Conservation (phyloP, 92 coral and sea anemone genomes). For the Siderastrea radians region DNA sequence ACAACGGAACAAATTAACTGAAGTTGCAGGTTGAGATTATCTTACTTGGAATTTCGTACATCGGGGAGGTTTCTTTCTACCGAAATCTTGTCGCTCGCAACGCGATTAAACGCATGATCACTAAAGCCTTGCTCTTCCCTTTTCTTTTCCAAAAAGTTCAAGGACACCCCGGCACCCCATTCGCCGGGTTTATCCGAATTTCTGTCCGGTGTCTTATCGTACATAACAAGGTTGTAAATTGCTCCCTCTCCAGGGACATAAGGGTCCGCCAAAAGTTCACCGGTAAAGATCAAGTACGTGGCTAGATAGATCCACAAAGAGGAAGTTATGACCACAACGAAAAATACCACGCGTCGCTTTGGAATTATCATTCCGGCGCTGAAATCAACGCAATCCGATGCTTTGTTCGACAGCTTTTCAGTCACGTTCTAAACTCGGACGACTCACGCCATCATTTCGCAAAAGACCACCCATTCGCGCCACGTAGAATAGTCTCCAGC, state of each 20-base stretch:
- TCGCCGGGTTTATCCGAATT: conserved; percentile 97
- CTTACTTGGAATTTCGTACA: conserved; percentile 93
- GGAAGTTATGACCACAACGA: conserved; percentile 83
- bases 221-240: conserved; percentile 34
- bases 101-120: conserved; percentile 90
- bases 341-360: conserved; percentile 87
- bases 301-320: conserved; percentile 92
- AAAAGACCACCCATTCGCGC: background rate
- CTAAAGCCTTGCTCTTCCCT: conserved; percentile 93
- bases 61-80: conserved; percentile 88
- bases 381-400: background rate
- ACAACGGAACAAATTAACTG: background rate
- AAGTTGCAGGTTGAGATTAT: background rate
- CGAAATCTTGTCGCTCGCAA: conserved; percentile 95
- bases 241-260: conserved; percentile 13
- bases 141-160: conserved; percentile 92
- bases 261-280: conserved; percentile 32
- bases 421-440: background rate
- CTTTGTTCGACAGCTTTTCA: background rate
- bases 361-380: conserved; percentile 82
- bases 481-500: background rate
- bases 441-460: background rate
- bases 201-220: conserved; percentile 93
- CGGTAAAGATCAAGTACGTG: conserved; percentile 76
- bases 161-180: conserved; percentile 87